A percentile compares a stretch with the other conserved stretches of the same genome.
These are phyloP conservation scores for Dendrolimus houi DNA, from an alignment of 2,888 invertebrate genomes.

Conservation along the genomic window DNA sequence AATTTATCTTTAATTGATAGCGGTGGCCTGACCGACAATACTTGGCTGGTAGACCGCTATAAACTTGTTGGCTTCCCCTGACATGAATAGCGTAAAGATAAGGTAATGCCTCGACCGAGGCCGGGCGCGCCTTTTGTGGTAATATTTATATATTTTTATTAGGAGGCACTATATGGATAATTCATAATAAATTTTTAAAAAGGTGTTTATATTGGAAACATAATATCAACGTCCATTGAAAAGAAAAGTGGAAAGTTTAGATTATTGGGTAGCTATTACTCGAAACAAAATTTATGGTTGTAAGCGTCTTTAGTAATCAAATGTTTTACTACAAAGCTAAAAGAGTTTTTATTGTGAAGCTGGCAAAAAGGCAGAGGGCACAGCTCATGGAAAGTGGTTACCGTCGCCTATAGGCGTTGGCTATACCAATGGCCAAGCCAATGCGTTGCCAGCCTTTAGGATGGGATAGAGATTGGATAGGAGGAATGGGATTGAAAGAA, in stretches of 20 bases:
- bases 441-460: no score
- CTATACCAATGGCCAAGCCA: no score
- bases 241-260: conserved; percentile 25
- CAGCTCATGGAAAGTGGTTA: no score
- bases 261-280: conserved; percentile 9
- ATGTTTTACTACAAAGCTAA: no score
- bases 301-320: no score
- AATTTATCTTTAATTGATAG: no score
- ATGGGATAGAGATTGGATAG: no score
- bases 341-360: no score
- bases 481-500: no score
- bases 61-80: neutral
- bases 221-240: conserved; percentile 18
- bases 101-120: conserved; percentile 8
- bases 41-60: neutral
- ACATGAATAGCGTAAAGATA: conserved; percentile 10
- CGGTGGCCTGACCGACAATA: no score
- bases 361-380: no score
- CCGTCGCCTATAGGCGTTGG: no score
- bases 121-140: conserved; percentile 7
- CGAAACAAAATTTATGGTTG: neutral
- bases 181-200: conserved; percentile 41
- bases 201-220: conserved; percentile 32
- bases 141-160: conserved; percentile 36
- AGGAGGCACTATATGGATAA: conserved; percentile 21